phyloP scores from a whole-genome alignment of 1,140 invertebrate genomes.

The Drosophila asahinai region DNA sequence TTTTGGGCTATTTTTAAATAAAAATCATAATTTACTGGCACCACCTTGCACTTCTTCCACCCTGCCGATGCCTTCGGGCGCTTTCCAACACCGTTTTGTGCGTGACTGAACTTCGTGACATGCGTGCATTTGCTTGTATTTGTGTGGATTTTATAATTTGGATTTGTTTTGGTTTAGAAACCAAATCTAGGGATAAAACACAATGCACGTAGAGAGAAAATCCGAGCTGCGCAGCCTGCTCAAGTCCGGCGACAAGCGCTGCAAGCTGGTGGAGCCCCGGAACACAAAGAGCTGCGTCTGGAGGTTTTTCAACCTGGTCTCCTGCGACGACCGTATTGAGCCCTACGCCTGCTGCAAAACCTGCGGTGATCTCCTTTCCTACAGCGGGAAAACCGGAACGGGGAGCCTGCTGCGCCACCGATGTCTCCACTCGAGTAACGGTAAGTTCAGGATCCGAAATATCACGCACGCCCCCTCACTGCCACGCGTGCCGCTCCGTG shows the following conservation, averaged over 20 bases:
- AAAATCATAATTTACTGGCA: background rate
- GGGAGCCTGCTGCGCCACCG: conserved; percentile 70
- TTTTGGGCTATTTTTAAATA: background rate
- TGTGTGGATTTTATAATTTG: conserved; percentile 47
- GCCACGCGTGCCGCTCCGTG: conserved; percentile 69
- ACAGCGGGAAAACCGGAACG: conserved; percentile 71
- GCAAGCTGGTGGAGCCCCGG: conserved; percentile 66
- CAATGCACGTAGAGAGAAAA: conserved; percentile 71
- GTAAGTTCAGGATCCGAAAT: conserved; percentile 71
- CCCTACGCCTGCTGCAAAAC: conserved; percentile 74
- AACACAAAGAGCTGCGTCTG: conserved; percentile 75
- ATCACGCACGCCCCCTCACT: conserved; percentile 65
- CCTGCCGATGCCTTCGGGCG: background rate
- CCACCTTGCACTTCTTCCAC: conserved; percentile 4
- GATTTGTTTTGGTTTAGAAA: conserved; percentile 14
- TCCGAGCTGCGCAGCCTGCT: conserved; percentile 63
- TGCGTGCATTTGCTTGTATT: conserved; percentile 55
- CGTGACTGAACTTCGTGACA: conserved; percentile 76
- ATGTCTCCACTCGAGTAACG: conserved; percentile 72
- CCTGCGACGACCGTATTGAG: conserved; percentile 66
- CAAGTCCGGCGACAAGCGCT: conserved; percentile 66
- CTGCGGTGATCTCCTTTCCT: conserved; percentile 70
- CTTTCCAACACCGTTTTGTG: conserved; percentile 71
- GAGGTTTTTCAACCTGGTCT: conserved; percentile 73
- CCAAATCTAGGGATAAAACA: background rate